Percentiles rank a stretch among this genome's conserved stretches.
These are phyloP conservation scores for Cosmia pyralina DNA, from an alignment of 2,888 invertebrate species.

Conservation along the genomic window DNA sequence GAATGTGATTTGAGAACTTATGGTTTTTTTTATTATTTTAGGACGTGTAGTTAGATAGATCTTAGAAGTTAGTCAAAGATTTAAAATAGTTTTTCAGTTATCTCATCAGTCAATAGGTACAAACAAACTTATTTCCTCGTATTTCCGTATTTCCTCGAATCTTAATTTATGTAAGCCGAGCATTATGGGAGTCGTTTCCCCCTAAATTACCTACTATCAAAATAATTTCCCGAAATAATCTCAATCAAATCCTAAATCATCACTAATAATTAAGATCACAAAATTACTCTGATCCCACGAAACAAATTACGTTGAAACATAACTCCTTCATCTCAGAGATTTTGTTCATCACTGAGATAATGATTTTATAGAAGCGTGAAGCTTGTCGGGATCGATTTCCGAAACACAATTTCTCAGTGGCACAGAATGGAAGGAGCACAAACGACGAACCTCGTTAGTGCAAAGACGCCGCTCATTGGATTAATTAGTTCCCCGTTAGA, in stretches of 20 bases:
- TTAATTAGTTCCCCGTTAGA: conserved; percentile 86
- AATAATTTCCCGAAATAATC: conserved; percentile 46
- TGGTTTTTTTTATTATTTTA: background rate
- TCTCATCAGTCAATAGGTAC: background rate
- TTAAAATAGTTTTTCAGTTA: background rate
- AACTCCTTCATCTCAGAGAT: conserved; percentile 50
- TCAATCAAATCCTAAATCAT: conserved; percentile 55
- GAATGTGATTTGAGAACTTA: background rate
- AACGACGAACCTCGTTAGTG: conserved; percentile 87
- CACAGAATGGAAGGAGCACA: conserved; percentile 76
- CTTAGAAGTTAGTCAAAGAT: background rate
- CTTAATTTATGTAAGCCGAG: conserved; percentile 28
- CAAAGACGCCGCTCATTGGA: conserved; percentile 87
- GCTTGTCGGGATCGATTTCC: conserved; percentile 76
- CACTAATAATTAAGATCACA: conserved; percentile 54
- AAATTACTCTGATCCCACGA: conserved; percentile 45
- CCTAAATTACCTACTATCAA: conserved; percentile 36
- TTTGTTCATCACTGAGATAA: conserved; percentile 53
- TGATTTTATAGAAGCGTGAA: conserved; percentile 63
- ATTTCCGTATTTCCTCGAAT: background rate
- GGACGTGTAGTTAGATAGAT: background rate
- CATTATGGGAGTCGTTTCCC: background rate
- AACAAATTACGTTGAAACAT: conserved; percentile 54
- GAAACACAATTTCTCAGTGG: conserved; percentile 81
- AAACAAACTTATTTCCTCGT: background rate